phyloP scores from a whole-genome alignment of 2,888 invertebrate species.

The Tetranychus piercei region DNA sequence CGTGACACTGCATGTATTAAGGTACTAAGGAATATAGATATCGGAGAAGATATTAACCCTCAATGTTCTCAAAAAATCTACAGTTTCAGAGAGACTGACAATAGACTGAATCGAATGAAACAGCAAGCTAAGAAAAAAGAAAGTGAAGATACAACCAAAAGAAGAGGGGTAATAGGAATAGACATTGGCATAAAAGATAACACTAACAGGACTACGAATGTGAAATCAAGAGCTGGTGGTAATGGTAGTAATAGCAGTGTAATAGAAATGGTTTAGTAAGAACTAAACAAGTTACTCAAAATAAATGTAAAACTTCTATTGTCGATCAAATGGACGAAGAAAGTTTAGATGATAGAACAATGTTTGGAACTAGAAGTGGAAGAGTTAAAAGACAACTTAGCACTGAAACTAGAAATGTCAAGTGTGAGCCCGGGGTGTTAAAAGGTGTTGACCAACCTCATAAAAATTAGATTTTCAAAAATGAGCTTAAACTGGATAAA shows the following conservation, averaged over 20 bases:
- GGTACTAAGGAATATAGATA: conserved; percentile 79
- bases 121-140: conserved; percentile 13
- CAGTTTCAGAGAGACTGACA: conserved; percentile 78
- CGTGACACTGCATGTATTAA: conserved; percentile 90
- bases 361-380: conserved; percentile 1
- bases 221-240: not conserved
- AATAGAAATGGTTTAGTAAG: not conserved
- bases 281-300: not conserved
- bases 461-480: not conserved
- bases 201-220: not conserved
- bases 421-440: not conserved
- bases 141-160: conserved; percentile 2
- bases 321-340: conserved; percentile 2
- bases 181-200: not conserved
- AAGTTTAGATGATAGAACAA: not conserved
- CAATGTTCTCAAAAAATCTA: conserved; percentile 36
- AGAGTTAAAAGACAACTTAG: not conserved
- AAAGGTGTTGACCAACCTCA: not conserved
- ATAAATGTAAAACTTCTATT: conserved; percentile 2
- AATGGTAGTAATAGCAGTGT: too few species aligned
- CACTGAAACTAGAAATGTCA: not conserved
- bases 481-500: not conserved
- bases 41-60: conserved; percentile 46
- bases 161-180: not conserved
- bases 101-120: conserved; percentile 41